These are phyloP conservation scores for Cabera pusaria DNA, from an alignment of 2,888 invertebrate species.

Conservation along the genomic window DNA sequence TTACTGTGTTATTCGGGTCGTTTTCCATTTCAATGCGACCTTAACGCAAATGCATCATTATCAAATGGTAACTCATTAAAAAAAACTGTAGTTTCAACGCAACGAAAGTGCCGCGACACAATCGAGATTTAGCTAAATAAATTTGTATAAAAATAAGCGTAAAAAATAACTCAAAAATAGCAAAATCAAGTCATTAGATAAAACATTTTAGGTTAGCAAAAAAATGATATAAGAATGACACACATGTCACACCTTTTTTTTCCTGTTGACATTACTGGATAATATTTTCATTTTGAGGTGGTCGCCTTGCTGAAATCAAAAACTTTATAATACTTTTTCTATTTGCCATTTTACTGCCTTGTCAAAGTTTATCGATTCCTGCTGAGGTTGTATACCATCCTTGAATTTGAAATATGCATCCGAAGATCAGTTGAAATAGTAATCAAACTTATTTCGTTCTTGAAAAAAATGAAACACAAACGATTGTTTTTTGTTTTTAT, in stretches of 20 bases:
- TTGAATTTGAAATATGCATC: neutral
- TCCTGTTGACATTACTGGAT: slow-evolving; percentile 78
- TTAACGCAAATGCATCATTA: slow-evolving; percentile 75
- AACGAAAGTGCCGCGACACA: slow-evolving; percentile 66
- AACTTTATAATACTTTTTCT: slow-evolving; percentile 45
- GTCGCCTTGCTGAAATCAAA: slow-evolving; percentile 69
- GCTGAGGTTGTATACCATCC: neutral
- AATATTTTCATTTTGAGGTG: slow-evolving; percentile 77
- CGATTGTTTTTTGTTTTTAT: slow-evolving; percentile 20
- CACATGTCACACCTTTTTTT: slow-evolving; percentile 82
- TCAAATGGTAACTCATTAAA: slow-evolving; percentile 68
- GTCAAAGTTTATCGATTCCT: no score
- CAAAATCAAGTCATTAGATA: slow-evolving; percentile 81
- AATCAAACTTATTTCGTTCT: no score
- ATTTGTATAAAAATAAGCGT: slow-evolving; percentile 77
- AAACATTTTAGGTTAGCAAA: slow-evolving; percentile 84
- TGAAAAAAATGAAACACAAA: slow-evolving; percentile 8
- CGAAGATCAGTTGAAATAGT: no score
- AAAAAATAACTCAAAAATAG: slow-evolving; percentile 75
- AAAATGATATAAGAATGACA: slow-evolving; percentile 79
- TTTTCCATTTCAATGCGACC: slow-evolving; percentile 74
- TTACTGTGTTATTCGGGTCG: slow-evolving; percentile 80
- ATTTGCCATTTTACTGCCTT: no score
- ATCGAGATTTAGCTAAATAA: slow-evolving; percentile 76
- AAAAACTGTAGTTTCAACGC: slow-evolving; percentile 56